Base-by-base conservation (phyloP, 2,888 invertebrate species). In the Drosophila cracens region DNA sequence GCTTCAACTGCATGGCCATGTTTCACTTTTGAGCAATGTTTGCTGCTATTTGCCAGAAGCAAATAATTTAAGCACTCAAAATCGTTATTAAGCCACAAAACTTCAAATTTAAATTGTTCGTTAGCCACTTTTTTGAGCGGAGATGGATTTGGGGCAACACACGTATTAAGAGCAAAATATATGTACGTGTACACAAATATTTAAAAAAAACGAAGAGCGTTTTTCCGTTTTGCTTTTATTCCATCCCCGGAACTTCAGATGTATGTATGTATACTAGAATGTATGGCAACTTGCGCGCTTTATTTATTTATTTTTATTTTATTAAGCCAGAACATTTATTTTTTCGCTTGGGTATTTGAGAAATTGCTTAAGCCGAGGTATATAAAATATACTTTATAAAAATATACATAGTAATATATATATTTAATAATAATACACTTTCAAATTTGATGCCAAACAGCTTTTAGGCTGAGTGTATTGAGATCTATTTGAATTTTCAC, bases 1-100 rank as follows among this genome's bases (percentile, higher is more conserved):
- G 93, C 60, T 89, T 87, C 69, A 87, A 56, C 74, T 78, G 70
- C 48, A 46, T 70, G 29, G 49, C 53, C 25, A 29, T 54, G 18
- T 40, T 21, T 11, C 10, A 31, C n/a, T 16, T 25, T 46, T 43
- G 2, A 34, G n/a, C 29, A 38, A 60, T 38, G 7, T 36, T 46
- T 8, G 21, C 4, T 10, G 18, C 7, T 36, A 54, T 29, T 21
- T 36, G 8, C 40, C 11, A 40, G 7, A 34, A 51, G 21, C 33
- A 31, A 60, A 46, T 54, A 16, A 38, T 6, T 36, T 51, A 54
- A 43, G 51, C 48, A 61, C 53, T 64, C 29, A 38, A 65, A 62
- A 64, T 63, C 29, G 33, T 38, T 58, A 16, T 13, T 29, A 33
- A 33, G 46, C 52, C 31, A 74, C 51, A 54, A 70, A 62, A 49